Conservation (phyloP, 1,140 invertebrate species). For the Drosophila bifasciata region DNA sequence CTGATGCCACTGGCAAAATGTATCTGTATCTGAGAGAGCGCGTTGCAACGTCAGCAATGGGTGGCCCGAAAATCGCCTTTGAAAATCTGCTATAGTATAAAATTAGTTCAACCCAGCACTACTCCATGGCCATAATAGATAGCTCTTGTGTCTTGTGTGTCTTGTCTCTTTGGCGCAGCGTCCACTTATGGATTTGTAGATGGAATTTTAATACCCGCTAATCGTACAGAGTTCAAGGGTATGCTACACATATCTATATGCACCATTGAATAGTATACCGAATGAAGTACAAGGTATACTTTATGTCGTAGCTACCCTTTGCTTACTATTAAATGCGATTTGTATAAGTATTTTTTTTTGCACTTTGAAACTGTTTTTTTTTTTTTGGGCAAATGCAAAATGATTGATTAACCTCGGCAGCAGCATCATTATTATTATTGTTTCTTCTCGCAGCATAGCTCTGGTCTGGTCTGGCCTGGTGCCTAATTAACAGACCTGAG, state of each 20-base stretch:
- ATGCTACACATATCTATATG: too few relatives aligned
- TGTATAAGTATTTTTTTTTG: constrained; percentile 46
- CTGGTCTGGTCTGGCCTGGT: constrained; percentile 55
- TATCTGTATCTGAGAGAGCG: constrained; percentile 10
- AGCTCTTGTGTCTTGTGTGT: constrained; percentile 6
- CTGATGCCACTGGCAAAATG: constrained; percentile 25
- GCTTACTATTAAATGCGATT: not conserved
- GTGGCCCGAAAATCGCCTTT: constrained; percentile 25
- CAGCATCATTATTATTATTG: constrained; percentile 67
- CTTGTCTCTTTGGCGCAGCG: constrained; percentile 42
- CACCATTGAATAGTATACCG: not conserved
- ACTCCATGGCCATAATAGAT: too few relatives aligned
- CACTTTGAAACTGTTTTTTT: constrained; percentile 61
- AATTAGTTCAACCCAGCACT: constrained; percentile 32
- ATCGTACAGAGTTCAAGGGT: not conserved
- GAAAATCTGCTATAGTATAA: constrained; percentile 32
- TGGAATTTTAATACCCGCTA: not conserved
- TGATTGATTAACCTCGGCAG: constrained; percentile 74
- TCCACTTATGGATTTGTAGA: not conserved
- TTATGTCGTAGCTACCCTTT: too few relatives aligned
- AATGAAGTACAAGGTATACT: not conserved
- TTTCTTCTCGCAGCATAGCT: constrained; percentile 28
- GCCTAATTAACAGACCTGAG: constrained; percentile 69
- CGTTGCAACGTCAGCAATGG: constrained; percentile 46
- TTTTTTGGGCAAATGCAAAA: constrained; percentile 69